Evolutionary conservation across 2,888 invertebrate species (phyloP), one percentile per base, ranked within the genome.

Genomic region (Abrostola tripartita): DNA sequence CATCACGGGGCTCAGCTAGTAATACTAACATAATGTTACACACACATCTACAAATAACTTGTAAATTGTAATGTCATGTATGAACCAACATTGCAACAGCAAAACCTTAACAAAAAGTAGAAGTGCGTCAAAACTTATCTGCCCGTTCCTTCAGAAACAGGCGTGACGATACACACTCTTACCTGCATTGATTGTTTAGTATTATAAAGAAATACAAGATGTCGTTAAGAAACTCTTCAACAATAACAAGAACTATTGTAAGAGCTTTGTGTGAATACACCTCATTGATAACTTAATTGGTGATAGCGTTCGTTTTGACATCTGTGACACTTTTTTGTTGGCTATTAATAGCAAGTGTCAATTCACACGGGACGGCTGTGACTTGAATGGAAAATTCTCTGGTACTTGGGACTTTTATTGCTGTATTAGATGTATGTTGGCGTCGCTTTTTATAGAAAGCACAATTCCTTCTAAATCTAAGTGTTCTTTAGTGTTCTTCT

Each of bases 221-320:
- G 24, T 52, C 37, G 37, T 24, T 52, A 57, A 52, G 52, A 41
- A 38, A 24, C 1, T 24, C 51, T 67, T 57, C 53, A 61, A 56
- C 61, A 57, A 57, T 51, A 40, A 47, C 6, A 10, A 70, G 51
- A 71, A 71, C 70, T 58, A 67, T 71, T 1, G 66, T 36, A 40
- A 58, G 35, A 24, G 24, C 24, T 24, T 24, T 24, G 24, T 24
- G 24, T 24, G 35, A 36, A 50, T 36, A 58, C n/a, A n/a, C 11
- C 24, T 60, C 36, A 54, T 64, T 61, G 35, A 37, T 37, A 14
- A 58, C 61, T 64, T 73, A 37, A 72, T 64, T 56, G 68, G 38
- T 10, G 37, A 35, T 8, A 40, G 35, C 36, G 49, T 47, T 42
- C n/a, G 40, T 64, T 68, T 37, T 55, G 73, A 72, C 61, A 6